Evolutionary conservation across 1,140 invertebrate species (phyloP), one percentile per base, ranked within the genome.

Genomic region (Platyscapa corneri): DNA sequence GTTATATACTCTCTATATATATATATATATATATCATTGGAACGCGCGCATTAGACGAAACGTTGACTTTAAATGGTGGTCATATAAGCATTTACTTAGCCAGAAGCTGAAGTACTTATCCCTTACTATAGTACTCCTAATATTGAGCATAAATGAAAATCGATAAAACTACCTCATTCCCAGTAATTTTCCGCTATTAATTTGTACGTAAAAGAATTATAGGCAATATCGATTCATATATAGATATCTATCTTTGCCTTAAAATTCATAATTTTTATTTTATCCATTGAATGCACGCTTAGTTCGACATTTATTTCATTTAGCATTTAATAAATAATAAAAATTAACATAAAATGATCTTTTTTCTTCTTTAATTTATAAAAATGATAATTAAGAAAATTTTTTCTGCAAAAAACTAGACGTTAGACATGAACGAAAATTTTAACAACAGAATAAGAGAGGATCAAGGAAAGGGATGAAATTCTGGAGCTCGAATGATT

Each of bases 401-500:
- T 30, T 32, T 20, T 39, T 74, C 27, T 74, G n/a, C 42, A 74
- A 74, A n/a, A 23, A 5, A 42, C 20, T 5, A 74, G 70, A 74
- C n/a, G 7, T n/a, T 12, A 27, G 70, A 74, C 1, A 10, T 6
- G 37, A 12, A 6, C 10, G 23, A 18, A 42, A 42, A 23, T 42
- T 42, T 74, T 74, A 74, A 42, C 70, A 74, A 74, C 70, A 74
- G 70, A 74, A 74, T 39, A 74, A 65, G 42, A 39, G 78, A 79
- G 76, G 86, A 86, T 60, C 78, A 56, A 53, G 80, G 74, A 70
- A 67, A 80, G 84, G 72, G 82, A 85, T 83, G 84, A 86, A 88
- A 89, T 80, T 80, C 67, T 30, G 67, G 77, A 85, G 39, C 89
- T 89, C 90, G 90, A 92, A 91, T 92, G 91, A 92, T 92, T 92